These are phyloP conservation scores for Phocoena phocoena DNA, from an alignment of 2,113 vertebrate species.

Conservation along the genomic window DNA sequence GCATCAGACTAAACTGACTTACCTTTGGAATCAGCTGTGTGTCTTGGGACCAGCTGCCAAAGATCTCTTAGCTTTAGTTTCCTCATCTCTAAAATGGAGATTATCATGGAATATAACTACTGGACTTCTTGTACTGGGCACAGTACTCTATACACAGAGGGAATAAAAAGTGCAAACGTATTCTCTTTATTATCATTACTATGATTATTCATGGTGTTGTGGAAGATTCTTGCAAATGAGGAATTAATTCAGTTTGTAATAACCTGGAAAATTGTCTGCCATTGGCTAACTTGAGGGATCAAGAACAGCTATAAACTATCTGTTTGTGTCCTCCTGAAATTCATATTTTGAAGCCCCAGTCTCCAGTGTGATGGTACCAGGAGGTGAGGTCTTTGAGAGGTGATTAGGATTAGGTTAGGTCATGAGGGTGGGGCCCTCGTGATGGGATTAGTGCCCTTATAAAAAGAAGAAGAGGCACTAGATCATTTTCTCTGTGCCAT, in stretches of 20 bases:
- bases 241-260: background rate
- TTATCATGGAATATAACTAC: background rate
- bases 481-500: background rate
- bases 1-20: background rate
- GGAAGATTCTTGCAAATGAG: background rate
- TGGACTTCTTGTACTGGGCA: background rate
- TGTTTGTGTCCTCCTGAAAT: background rate
- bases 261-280: background rate
- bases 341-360: background rate
- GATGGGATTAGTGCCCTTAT: background rate
- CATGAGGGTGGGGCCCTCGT: background rate
- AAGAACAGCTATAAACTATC: background rate
- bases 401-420: background rate
- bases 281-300: background rate
- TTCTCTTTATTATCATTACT: background rate
- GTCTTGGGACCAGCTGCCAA: background rate
- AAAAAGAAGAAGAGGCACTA: background rate
- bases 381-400: background rate
- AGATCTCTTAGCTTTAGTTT: background rate
- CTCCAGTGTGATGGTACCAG: background rate
- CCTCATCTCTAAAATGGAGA: background rate
- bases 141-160: background rate
- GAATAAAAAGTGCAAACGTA: background rate
- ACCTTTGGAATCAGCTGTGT: background rate
- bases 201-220: background rate